Percentiles rank a stretch among this genome's conserved stretches.
phyloP scores from a whole-genome alignment of 2,113 vertebrate genomes.

The Rhinogobius similis region DNA sequence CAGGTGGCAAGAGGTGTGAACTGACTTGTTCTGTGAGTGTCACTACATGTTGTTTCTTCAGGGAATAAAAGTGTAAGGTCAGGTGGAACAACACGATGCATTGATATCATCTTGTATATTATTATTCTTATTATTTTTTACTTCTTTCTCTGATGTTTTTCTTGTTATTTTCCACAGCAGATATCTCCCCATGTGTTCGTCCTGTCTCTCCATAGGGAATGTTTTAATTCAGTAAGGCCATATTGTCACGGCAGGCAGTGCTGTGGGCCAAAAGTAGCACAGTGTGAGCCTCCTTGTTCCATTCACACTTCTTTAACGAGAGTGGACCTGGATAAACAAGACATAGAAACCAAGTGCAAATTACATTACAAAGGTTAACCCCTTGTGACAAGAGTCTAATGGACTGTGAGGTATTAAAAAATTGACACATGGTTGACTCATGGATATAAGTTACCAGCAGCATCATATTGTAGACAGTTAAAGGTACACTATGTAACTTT shows the following conservation, averaged over 20 bases:
- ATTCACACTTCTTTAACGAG: constrained; percentile 24
- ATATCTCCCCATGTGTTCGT: constrained; percentile 50
- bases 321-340: constrained; percentile 18
- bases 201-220: constrained; percentile 63
- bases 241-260: constrained; percentile 56
- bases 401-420: too few relatives aligned
- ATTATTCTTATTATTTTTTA: background rate
- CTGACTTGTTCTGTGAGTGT: constrained; percentile 13
- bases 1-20: constrained; percentile 19
- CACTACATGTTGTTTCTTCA: background rate
- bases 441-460: background rate
- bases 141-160: background rate
- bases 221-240: constrained; percentile 56
- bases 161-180: constrained; percentile 55
- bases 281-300: constrained; percentile 15
- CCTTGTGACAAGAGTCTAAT: too few relatives aligned
- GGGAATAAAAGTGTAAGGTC: background rate
- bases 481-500: background rate
- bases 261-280: constrained; percentile 44
- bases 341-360: background rate
- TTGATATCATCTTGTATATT: background rate
- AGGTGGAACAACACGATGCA: background rate
- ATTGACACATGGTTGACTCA: background rate
- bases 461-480: too few relatives aligned
- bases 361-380: too few relatives aligned